Conservation (phyloP, 2,113 vertebrate genomes). For the Tachysurus fulvidraco region DNA sequence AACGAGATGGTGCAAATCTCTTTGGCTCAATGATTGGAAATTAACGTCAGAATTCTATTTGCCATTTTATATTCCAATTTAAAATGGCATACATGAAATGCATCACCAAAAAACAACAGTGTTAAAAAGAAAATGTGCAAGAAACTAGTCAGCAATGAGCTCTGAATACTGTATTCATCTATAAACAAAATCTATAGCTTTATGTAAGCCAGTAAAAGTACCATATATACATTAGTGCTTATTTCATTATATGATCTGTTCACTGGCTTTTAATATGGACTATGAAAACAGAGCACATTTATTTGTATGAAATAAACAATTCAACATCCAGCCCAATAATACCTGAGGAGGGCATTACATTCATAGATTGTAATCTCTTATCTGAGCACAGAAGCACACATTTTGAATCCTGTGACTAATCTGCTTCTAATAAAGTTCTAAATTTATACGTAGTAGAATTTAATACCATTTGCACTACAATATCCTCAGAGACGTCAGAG, state of each 20-base stretch:
- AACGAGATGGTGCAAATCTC: slow-evolving; percentile 51
- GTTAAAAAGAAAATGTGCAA: slow-evolving; percentile 1
- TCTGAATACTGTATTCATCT: background rate
- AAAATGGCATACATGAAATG: slow-evolving; percentile 38
- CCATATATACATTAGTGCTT: slow-evolving; percentile 16
- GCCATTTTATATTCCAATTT: slow-evolving; percentile 33
- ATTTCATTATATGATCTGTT: background rate
- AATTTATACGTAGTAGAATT: slow-evolving; percentile 50
- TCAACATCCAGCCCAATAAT: slow-evolving; percentile 2
- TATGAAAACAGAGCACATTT: slow-evolving; percentile 15
- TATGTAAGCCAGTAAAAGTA: slow-evolving; percentile 12
- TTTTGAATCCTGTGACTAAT: slow-evolving; percentile 40
- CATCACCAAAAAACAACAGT: slow-evolving; percentile 43
- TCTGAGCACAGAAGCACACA: slow-evolving; percentile 24
- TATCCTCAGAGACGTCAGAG: slow-evolving; percentile 50
- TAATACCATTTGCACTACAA: slow-evolving; percentile 56
- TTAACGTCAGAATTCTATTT: slow-evolving; percentile 47
- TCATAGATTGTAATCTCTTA: slow-evolving; percentile 16
- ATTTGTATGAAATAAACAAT: slow-evolving; percentile 29
- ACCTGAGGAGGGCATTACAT: slow-evolving; percentile 28
- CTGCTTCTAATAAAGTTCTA: slow-evolving; percentile 52
- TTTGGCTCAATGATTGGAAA: slow-evolving; percentile 51
- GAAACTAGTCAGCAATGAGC: background rate
- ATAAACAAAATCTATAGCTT: slow-evolving; percentile 5
- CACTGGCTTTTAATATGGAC: background rate